phyloP scores from a whole-genome alignment of 2,797 vertebrate species.

The Coccyzus lansbergi region DNA sequence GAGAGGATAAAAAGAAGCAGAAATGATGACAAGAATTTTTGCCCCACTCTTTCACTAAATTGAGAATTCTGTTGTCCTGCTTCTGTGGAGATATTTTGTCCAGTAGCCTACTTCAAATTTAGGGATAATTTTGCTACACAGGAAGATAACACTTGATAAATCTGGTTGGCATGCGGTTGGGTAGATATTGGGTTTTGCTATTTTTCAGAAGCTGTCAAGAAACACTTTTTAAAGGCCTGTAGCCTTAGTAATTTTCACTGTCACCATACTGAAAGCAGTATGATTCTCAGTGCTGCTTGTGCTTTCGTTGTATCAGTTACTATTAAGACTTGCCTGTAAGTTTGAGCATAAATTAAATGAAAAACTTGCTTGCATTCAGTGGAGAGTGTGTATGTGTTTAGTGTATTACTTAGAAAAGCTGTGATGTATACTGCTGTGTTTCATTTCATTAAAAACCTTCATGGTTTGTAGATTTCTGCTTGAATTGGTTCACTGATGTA shows the following conservation, averaged over 20 bases:
- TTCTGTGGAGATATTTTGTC: not conserved
- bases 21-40: not conserved
- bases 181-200: not conserved
- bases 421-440: not conserved
- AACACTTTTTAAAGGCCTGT: not conserved
- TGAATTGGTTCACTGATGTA: not conserved
- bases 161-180: not conserved
- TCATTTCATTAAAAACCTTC: not conserved
- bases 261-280: not conserved
- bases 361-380: not conserved
- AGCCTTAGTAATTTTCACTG: not conserved
- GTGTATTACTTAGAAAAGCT: not conserved
- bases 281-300: not conserved
- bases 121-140: not conserved
- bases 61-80: not conserved
- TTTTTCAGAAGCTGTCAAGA: not conserved
- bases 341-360: not conserved
- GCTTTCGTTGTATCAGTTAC: not conserved
- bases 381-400: not conserved
- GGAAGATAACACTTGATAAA: not conserved
- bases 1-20: not conserved
- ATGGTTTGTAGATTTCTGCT: not conserved
- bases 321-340: not conserved
- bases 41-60: not conserved
- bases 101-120: not conserved